phyloP scores from a whole-genome alignment of 2,888 invertebrate genomes.

The Sisyra nigra region DNA sequence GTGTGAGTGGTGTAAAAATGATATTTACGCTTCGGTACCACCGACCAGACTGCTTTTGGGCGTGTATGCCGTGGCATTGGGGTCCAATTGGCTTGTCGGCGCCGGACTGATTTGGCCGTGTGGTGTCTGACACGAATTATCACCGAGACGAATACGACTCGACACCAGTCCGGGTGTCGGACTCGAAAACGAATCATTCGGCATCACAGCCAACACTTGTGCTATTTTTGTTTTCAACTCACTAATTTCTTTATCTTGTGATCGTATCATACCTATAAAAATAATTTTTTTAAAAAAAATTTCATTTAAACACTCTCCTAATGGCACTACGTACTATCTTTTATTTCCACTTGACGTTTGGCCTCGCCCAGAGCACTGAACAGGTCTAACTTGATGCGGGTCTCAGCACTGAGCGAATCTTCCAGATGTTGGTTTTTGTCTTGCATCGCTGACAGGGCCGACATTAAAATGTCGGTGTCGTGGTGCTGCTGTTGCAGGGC shows the following conservation, averaged over 20 bases:
- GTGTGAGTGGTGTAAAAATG: no score
- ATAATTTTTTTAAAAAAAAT: background rate
- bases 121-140: constrained; percentile 19
- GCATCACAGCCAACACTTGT: constrained; percentile 87
- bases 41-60: constrained; percentile 53
- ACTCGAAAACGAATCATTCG: constrained; percentile 46
- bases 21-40: constrained; percentile 36
- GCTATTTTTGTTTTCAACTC: constrained; percentile 82
- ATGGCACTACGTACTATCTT: constrained; percentile 50
- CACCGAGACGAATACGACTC: constrained; percentile 42
- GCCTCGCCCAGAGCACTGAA: constrained; percentile 94
- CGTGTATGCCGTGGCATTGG: constrained; percentile 83
- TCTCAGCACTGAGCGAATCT: constrained; percentile 89
- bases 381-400: constrained; percentile 92
- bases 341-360: constrained; percentile 74
- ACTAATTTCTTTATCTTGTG: constrained; percentile 81
- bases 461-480: constrained; percentile 60
- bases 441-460: constrained; percentile 66
- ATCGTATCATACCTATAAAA: constrained; percentile 54
- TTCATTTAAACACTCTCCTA: background rate
- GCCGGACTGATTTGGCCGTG: constrained; percentile 17
- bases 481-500: constrained; percentile 27
- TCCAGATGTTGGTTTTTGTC: constrained; percentile 87
- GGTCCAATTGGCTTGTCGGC: constrained; percentile 50
- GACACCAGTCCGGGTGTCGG: constrained; percentile 34